Base-by-base conservation (phyloP, 2,113 vertebrate genomes). In the Phrynosoma blainvillii region DNA sequence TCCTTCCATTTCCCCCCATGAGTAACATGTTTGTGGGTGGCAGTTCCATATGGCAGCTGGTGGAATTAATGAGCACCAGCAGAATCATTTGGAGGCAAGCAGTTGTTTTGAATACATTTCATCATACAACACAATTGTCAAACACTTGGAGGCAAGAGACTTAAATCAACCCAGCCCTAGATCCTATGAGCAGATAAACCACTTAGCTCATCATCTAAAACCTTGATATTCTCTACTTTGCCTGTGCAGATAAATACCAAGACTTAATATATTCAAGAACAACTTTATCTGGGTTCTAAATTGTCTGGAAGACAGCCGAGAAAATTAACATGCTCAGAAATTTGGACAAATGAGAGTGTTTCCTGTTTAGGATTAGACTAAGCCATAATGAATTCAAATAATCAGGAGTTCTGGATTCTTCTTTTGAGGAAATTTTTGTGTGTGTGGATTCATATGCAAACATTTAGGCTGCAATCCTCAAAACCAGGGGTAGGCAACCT, bases 61-160 rank as follows among this genome's bases (percentile, higher is more conserved):
- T 40, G 65, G 62, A 83, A 84, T 84, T 77, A 78, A 70, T 56
- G 74, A 78, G 16, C 42, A n/a, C 81, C 74, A 68, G 73, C 36
- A 88, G 75, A 84, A 84, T 77, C 47, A 5, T 86, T 86, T 86
- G 75, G 42, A 88, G 75, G 74, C 87, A 76, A 83, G 74, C 80
- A 68, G 42, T 82, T 76, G 54, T 78, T 70, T 42, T 21, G 62
- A 70, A 10, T 77, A 78, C 74, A 71, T 88, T 84, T 88, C 74
- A 83, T 84, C 81, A 68, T 36, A 40, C 27, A 78, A 78, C 47
- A 83, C n/a, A 40, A 66, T 52, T 78, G 85, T 78, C 74, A 84
- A 84, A 62, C n/a, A 84, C 32, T 84, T 78, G 62, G 62, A 78
- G 81, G 74, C 73, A 78, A 77, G 21, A 56, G 80, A 36, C 52